phyloP scores from a whole-genome alignment of 23 tunicate species.

The Phallusia fumigata region DNA sequence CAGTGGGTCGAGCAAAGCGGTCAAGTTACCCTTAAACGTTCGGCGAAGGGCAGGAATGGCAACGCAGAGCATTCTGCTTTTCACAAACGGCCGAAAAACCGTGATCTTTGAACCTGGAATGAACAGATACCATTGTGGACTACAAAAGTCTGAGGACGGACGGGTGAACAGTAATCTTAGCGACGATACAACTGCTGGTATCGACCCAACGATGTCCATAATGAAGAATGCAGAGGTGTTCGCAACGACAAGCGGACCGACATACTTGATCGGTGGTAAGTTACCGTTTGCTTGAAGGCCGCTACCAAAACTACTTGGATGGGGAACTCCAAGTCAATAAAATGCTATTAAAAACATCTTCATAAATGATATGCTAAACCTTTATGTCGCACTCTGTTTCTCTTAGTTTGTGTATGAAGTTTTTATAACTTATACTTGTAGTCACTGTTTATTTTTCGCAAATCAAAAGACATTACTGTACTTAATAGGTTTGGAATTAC shows the following conservation, averaged over 20 bases:
- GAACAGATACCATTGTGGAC: constrained; percentile 30
- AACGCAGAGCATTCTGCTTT: constrained; percentile 46
- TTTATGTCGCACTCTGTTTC: no score
- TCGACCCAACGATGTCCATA: constrained; percentile 36
- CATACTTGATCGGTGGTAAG: constrained; percentile 83
- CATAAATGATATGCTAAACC: no score
- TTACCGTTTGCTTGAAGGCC: no score
- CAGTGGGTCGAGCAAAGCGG: constrained; percentile 6
- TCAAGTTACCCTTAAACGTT: constrained; percentile 53
- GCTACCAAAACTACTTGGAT: no score
- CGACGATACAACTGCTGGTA: constrained; percentile 2
- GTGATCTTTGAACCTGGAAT: constrained; percentile 28
- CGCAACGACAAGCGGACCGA: constrained; percentile 51
- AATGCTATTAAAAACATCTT: no score
- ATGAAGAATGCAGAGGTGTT: constrained; percentile 84
- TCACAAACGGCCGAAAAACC: constrained; percentile 77
- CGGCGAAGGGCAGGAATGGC: constrained; percentile 72
- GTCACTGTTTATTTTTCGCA: no score
- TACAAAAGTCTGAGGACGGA: not conserved
- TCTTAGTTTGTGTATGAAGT: no score
- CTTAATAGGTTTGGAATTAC: constrained; percentile 63
- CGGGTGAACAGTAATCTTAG: not conserved
- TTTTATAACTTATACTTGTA: no score
- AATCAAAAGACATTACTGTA: no score
- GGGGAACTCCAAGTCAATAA: no score